Evolutionary conservation across 2,888 invertebrate genomes (phyloP).

Genomic region (Heliconius charithonia): DNA sequence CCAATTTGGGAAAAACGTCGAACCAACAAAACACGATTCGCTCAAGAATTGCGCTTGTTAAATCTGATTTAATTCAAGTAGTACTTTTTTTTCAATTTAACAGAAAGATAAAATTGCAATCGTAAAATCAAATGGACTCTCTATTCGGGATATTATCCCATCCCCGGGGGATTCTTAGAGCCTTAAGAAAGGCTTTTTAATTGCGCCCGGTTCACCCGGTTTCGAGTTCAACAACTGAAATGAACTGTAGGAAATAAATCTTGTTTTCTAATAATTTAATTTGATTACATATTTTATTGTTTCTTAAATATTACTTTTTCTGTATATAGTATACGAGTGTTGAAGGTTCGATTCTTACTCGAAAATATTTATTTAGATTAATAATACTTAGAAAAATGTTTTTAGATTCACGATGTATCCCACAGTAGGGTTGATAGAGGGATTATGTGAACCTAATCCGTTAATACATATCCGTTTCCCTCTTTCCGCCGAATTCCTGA

Average conservation of each 20-base stretch:
- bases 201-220: conserved; percentile 6
- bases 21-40: neutral
- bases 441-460: too few relatives aligned
- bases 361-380: too few relatives aligned
- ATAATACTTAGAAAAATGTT: too few relatives aligned
- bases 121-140: conserved; percentile 19
- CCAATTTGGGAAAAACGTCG: neutral
- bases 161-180: conserved; percentile 10
- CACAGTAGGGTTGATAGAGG: too few relatives aligned
- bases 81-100: conserved; percentile 9
- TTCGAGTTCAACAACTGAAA: conserved; percentile 17
- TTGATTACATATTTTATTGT: neutral
- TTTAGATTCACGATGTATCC: too few relatives aligned
- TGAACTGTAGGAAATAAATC: conserved; percentile 8
- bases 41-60: neutral
- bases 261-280: neutral
- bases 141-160: conserved; percentile 12
- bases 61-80: neutral
- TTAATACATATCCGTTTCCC: too few relatives aligned
- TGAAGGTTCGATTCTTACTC: too few relatives aligned
- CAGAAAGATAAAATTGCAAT: conserved; percentile 19
- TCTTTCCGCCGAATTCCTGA: too few relatives aligned
- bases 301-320: neutral
- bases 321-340: too few relatives aligned
- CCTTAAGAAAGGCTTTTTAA: conserved; percentile 24